phyloP scores from a whole-genome alignment of 1,140 invertebrate genomes.

The Mesaphorura yosii region DNA sequence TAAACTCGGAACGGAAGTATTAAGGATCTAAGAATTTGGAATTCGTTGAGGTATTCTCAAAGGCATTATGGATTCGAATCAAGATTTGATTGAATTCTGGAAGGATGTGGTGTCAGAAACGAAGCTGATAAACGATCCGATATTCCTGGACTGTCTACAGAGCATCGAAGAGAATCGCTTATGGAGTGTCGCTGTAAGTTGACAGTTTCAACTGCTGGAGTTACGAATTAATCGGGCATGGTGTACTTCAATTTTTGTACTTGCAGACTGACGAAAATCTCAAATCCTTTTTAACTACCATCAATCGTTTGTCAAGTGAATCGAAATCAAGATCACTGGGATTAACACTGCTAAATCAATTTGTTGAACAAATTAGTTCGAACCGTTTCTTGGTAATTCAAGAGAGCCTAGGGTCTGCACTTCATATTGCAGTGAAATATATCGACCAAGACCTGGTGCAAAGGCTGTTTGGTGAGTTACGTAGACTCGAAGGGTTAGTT shows the following conservation, averaged over 20 bases:
- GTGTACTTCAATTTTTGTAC: constrained; percentile 2
- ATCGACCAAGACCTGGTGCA: constrained; percentile 9
- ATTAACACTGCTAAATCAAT: constrained; percentile 13
- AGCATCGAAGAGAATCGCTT: neutral
- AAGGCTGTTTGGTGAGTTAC: neutral
- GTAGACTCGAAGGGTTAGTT: too few species aligned
- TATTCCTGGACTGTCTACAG: constrained; percentile 16
- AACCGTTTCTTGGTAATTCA: constrained; percentile 13
- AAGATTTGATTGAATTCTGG: constrained; percentile 4
- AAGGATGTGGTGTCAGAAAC: constrained; percentile 3
- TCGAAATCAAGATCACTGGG: constrained; percentile 15
- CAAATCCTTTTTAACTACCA: constrained; percentile 5
- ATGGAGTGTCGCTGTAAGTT: too few species aligned
- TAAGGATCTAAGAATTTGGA: neutral
- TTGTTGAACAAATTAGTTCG: constrained; percentile 4
- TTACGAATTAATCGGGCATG: neutral
- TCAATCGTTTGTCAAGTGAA: constrained; percentile 22
- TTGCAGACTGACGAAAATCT: constrained; percentile 22
- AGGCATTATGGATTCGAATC: too few species aligned
- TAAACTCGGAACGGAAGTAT: neutral
- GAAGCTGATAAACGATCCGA: constrained; percentile 1
- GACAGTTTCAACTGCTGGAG: neutral
- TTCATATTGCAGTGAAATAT: constrained; percentile 16
- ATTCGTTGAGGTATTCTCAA: too few species aligned
- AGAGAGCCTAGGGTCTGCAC: constrained; percentile 14